These are phyloP conservation scores for Eurytoma californica DNA, from an alignment of 2,888 invertebrate species.

Conservation along the genomic window DNA sequence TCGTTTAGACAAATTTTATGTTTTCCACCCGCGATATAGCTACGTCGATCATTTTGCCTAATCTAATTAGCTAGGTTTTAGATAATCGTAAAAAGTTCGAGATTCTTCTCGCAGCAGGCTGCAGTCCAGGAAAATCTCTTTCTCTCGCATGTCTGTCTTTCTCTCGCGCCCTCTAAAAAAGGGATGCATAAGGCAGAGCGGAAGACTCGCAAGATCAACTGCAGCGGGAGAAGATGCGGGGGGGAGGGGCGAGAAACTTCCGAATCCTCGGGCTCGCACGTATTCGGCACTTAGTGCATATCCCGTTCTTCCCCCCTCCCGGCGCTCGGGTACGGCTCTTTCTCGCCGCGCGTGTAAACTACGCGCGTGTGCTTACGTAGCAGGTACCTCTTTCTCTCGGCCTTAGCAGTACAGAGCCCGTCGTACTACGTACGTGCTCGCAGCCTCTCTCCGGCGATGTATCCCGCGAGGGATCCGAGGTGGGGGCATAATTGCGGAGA, in stretches of 20 bases:
- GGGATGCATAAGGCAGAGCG: too few relatives aligned
- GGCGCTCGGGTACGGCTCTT: constrained; percentile 16
- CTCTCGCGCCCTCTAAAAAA: too few relatives aligned
- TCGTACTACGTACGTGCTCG: constrained; percentile 44
- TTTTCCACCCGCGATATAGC: neutral
- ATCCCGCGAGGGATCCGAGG: constrained; percentile 53
- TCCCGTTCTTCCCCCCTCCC: constrained; percentile 38
- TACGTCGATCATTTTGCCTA: too few relatives aligned
- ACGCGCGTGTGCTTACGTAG: constrained; percentile 53
- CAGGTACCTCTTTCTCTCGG: constrained; percentile 43
- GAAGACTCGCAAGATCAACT: too few relatives aligned
- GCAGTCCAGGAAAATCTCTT: too few relatives aligned
- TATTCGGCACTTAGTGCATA: constrained; percentile 40
- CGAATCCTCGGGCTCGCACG: constrained; percentile 33
- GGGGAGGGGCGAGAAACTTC: constrained; percentile 38
- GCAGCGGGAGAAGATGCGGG: neutral
- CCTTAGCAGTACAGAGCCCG: neutral
- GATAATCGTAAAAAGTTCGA: too few relatives aligned
- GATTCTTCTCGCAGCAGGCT: too few relatives aligned
- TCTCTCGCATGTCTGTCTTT: too few relatives aligned
- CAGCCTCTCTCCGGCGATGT: constrained; percentile 56
- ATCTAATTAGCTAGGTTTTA: too few relatives aligned
- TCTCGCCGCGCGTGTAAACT: constrained; percentile 32
- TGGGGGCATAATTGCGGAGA: constrained; percentile 60
- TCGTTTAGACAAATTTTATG: neutral